Evolutionary conservation across 2,113 vertebrate genomes (phyloP), one percentile per base, ranked within the genome.

Genomic region (Brachionichthys hirsutus): DNA sequence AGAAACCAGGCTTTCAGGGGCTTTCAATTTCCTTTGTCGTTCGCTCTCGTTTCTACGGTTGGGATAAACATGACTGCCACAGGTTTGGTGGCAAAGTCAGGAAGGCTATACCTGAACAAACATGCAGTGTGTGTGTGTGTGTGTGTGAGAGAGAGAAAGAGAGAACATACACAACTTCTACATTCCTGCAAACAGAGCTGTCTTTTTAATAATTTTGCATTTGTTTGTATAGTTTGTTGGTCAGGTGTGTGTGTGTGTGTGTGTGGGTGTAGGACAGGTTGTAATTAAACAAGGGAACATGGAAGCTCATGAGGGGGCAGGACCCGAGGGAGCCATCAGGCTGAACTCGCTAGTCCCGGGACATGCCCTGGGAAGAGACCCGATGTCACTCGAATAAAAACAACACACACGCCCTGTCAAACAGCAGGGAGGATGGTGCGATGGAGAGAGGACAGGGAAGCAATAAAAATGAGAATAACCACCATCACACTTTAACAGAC

Each of bases 51-150:
- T 74, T 46, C 22, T 47, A 48, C 65, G 48, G 51, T 66, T 41
- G 64, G 70, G 43, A 77, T 62, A 57, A 63, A 59, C 71, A 74
- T 54, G 43, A 65, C 67, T 51, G 41, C 41, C 30, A 60, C 61
- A 61, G 65, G 78, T 86, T 86, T 79, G 80, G 57, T 80, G 76
- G 80, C 69, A 71, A 78, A 78, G n/a, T n/a, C n/a, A n/a, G 69
- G 82, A 85, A 91, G 90, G 90, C 90, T 90, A 80, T 90, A 89
- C 84, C 90, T 91, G 90, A 91, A 91, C 83, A 90, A 90, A 91
- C 89, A 90, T 60, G 76, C 62, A 68, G 47, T 56, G 44, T 49
- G 67, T 73, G 63, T 53, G 3, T 38, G 12, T 48, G 24, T 57
- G 43, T 14, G 62, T 54, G 57, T n/a, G 18, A 14, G 46, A 12